These are phyloP conservation scores for Aratinga solstitialis DNA, from an alignment of 2,797 vertebrate genomes.

Conservation along the genomic window DNA sequence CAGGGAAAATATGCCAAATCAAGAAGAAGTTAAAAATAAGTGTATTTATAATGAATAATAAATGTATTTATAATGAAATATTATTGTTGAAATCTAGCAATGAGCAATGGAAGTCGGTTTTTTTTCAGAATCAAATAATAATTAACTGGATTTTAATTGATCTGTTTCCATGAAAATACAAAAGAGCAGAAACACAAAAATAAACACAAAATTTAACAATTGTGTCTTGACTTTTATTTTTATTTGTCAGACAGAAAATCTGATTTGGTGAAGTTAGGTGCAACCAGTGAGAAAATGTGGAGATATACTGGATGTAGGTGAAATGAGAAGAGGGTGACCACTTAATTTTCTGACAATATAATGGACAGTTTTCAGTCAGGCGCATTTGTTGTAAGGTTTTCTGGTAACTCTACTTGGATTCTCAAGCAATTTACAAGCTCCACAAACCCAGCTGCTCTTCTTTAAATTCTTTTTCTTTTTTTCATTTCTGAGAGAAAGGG, in stretches of 20 bases:
- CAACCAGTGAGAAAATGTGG: not conserved
- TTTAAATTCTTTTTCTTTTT: not conserved
- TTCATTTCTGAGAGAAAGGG: not conserved
- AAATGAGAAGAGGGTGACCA: not conserved
- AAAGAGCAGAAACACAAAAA: not conserved
- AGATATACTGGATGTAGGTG: not conserved
- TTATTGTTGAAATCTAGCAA: not conserved
- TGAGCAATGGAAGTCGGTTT: not conserved
- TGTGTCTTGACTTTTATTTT: not conserved
- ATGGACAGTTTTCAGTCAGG: not conserved
- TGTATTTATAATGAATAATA: not conserved
- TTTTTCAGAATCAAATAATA: not conserved
- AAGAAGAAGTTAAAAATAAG: not conserved
- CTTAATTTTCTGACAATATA: not conserved
- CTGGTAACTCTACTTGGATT: not conserved
- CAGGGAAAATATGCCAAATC: not conserved
- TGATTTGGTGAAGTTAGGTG: not conserved
- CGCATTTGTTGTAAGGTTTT: not conserved
- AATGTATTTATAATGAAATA: not conserved
- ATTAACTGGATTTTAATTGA: not conserved
- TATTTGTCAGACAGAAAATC: not conserved
- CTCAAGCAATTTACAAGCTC: not conserved
- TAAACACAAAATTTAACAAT: not conserved
- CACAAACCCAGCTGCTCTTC: not conserved
- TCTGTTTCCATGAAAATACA: not conserved